Evolutionary conservation across 1,140 invertebrate species (phyloP).

Genomic region (Trichogramma pretiosum): DNA sequence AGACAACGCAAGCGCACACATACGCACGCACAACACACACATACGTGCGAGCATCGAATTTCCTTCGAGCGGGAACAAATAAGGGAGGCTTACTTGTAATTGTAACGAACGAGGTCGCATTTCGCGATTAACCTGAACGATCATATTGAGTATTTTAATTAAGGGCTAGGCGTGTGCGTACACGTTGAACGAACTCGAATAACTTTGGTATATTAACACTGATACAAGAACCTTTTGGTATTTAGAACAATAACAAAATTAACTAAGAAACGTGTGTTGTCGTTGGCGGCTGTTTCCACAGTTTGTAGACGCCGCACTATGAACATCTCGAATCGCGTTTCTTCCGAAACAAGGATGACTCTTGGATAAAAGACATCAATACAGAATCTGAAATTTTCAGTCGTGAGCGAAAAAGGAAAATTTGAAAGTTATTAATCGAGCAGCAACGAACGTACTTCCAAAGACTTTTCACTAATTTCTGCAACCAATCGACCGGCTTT

Average conservation of each 20-base stretch:
- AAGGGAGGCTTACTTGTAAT: conserved; percentile 25
- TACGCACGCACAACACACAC: neutral
- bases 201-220: too few species aligned
- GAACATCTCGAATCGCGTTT: neutral
- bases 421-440: neutral
- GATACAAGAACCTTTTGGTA: too few species aligned
- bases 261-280: too few species aligned
- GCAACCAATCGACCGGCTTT: neutral
- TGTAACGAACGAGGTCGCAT: conserved; percentile 39
- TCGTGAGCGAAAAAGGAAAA: neutral
- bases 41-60: neutral
- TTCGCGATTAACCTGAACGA: conserved; percentile 38
- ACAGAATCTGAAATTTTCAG: neutral
- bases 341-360: neutral
- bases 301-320: too few species aligned
- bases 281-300: too few species aligned
- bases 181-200: too few species aligned
- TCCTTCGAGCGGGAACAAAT: neutral
- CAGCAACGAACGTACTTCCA: neutral
- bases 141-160: too few species aligned
- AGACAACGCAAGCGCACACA: conserved; percentile 15
- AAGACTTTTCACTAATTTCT: neutral
- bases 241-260: too few species aligned
- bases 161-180: conserved; percentile 16
- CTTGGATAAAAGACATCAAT: too few species aligned